Conservation (phyloP, 2,888 invertebrate species). For the Pristionchus exspectatus region DNA sequence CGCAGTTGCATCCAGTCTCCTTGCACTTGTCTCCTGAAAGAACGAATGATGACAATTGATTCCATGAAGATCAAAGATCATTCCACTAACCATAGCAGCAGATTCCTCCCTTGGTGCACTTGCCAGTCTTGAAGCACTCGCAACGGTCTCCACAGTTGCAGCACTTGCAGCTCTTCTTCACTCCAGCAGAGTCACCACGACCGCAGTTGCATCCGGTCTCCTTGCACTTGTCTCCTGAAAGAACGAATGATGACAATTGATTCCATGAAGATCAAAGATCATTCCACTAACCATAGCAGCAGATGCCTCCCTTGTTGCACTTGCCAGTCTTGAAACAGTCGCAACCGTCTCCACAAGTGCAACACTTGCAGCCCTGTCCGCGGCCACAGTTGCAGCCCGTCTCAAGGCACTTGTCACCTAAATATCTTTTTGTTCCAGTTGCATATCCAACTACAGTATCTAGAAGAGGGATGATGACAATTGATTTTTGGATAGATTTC, state of each 20-base stretch:
- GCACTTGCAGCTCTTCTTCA: too few relatives aligned
- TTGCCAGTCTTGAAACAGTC: neutral
- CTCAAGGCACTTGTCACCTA: too few relatives aligned
- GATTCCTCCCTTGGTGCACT: neutral
- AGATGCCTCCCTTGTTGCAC: neutral
- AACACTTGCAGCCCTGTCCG: neutral
- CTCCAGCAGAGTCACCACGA: too few relatives aligned
- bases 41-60: too few relatives aligned
- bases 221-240: neutral
- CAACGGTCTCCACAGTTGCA: too few relatives aligned
- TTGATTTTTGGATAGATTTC: neutral
- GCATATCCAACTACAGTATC: too few relatives aligned
- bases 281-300: neutral
- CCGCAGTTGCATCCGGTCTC: neutral
- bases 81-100: neutral
- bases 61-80: neutral
- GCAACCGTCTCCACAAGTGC: neutral
- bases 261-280: neutral
- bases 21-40: too few relatives aligned
- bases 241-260: neutral
- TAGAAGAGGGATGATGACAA: neutral
- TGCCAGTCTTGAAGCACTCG: neutral
- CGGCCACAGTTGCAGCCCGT: neutral
- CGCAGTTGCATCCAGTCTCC: too few relatives aligned
- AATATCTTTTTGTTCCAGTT: too few relatives aligned